Percentiles rank a stretch among this genome's conserved stretches.
Evolutionary conservation across 2,113 vertebrate species (phyloP).

Genomic region (Phyllostomus discolor): DNA sequence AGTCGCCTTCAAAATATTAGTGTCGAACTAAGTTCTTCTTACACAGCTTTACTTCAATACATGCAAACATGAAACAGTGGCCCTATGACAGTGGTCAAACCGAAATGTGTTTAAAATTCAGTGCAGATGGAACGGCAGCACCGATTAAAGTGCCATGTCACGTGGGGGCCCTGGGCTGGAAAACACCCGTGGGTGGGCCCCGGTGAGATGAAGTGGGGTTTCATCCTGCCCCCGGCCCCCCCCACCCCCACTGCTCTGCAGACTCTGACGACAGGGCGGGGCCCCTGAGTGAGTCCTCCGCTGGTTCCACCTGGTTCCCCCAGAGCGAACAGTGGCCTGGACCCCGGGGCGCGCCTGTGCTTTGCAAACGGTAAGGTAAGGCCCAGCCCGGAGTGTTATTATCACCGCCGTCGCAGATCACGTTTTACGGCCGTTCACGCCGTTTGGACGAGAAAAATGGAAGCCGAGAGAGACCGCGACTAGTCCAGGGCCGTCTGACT

Average conservation of each 20-base stretch:
- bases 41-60: background rate
- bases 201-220: too few relatives aligned
- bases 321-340: fast-evolving
- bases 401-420: background rate
- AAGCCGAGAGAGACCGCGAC: background rate
- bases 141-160: background rate
- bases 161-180: background rate
- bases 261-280: background rate
- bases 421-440: too few relatives aligned
- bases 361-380: background rate
- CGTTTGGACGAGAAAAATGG: background rate
- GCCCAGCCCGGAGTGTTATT: too few relatives aligned
- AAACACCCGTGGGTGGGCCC: background rate
- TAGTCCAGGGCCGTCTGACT: background rate
- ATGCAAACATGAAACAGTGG: background rate
- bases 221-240: too few relatives aligned
- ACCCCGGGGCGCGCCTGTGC: background rate
- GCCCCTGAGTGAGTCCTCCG: fast-evolving
- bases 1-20: background rate
- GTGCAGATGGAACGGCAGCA: background rate
- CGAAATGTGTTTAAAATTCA: background rate
- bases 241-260: background rate
- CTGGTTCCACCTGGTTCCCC: too few relatives aligned
- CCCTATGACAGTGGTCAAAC: background rate
- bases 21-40: background rate